These are phyloP conservation scores for Heteractis magnifica DNA, from an alignment of 92 coral and sea anemone species.

Conservation along the genomic window DNA sequence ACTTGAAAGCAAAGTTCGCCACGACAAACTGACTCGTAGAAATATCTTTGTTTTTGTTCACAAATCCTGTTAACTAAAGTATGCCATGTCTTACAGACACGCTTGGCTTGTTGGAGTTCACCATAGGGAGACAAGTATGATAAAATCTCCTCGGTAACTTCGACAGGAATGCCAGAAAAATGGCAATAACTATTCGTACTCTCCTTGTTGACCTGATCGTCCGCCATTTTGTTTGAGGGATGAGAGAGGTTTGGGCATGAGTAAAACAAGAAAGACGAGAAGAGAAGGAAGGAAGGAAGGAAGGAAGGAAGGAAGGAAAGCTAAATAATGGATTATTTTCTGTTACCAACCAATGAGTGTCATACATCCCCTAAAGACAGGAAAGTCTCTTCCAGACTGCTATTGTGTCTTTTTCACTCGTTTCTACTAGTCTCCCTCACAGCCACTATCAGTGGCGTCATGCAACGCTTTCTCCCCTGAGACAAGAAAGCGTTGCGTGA, in stretches of 20 bases:
- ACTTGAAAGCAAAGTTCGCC: conserved; percentile 59
- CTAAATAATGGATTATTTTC: too few relatives aligned
- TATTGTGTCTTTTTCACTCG: too few relatives aligned
- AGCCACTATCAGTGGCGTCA: too few relatives aligned
- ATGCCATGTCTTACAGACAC: conserved; percentile 87
- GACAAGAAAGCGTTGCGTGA: too few relatives aligned
- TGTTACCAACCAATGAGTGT: too few relatives aligned
- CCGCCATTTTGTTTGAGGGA: conserved; percentile 61
- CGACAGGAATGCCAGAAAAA: conserved; percentile 69
- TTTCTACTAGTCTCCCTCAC: too few relatives aligned
- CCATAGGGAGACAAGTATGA: conserved; percentile 76
- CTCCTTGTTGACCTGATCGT: neutral
- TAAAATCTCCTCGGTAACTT: conserved; percentile 78
- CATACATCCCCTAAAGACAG: too few relatives aligned
- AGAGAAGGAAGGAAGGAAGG: neutral
- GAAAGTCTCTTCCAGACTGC: too few relatives aligned
- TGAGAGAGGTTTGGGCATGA: neutral
- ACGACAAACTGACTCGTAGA: conserved; percentile 71
- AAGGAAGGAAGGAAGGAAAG: neutral
- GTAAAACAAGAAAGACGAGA: neutral
- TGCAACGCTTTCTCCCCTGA: too few relatives aligned
- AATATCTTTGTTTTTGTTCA: conserved; percentile 56
- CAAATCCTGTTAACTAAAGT: conserved; percentile 68
- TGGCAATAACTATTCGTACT: conserved; percentile 13
- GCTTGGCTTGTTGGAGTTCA: conserved; percentile 72